These are phyloP conservation scores for Lycaena phlaeas DNA, from an alignment of 2,888 invertebrate genomes.

Conservation along the genomic window DNA sequence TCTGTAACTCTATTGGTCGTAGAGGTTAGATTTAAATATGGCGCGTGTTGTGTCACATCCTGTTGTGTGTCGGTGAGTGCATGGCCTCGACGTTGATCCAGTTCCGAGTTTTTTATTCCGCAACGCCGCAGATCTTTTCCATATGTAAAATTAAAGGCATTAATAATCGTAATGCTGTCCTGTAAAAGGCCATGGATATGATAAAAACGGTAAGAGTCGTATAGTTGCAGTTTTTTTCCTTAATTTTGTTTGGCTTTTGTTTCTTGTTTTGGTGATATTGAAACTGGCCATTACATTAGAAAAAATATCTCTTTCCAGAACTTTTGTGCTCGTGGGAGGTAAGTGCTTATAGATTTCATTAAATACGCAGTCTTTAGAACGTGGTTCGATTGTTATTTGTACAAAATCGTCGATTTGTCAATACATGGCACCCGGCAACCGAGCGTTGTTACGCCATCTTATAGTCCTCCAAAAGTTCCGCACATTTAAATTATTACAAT, in stretches of 20 bases:
- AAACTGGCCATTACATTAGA: conserved; percentile 73
- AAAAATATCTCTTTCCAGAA: conserved; percentile 73
- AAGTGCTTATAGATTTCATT: conserved; percentile 59
- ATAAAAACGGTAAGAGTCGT: conserved; percentile 70
- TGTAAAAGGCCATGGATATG: conserved; percentile 73
- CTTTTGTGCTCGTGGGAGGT: conserved; percentile 70
- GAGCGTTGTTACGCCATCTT: conserved; percentile 74
- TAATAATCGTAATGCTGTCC: conserved; percentile 70
- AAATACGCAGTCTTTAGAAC: conserved; percentile 50
- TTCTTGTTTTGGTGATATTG: conserved; percentile 74
- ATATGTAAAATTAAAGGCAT: conserved; percentile 49
- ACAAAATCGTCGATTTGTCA: conserved; percentile 63
- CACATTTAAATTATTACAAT: conserved; percentile 59
- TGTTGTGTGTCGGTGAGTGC: conserved; percentile 62
- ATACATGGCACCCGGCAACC: conserved; percentile 70
- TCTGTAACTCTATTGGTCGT: conserved; percentile 37
- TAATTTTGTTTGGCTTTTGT: conserved; percentile 70
- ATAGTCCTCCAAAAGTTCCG: conserved; percentile 63
- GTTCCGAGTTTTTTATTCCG: conserved; percentile 51
- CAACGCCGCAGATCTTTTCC: conserved; percentile 44
- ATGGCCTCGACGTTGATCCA: conserved; percentile 61
- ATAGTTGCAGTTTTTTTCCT: conserved; percentile 39
- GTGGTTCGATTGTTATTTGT: conserved; percentile 43
- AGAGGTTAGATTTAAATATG: conserved; percentile 40
- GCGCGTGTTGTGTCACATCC: conserved; percentile 68